Percentiles rank a stretch among this genome's conserved stretches.
These are phyloP conservation scores for Dendroctonus ponderosae DNA, from an alignment of 1,140 invertebrate species.

Conservation along the genomic window DNA sequence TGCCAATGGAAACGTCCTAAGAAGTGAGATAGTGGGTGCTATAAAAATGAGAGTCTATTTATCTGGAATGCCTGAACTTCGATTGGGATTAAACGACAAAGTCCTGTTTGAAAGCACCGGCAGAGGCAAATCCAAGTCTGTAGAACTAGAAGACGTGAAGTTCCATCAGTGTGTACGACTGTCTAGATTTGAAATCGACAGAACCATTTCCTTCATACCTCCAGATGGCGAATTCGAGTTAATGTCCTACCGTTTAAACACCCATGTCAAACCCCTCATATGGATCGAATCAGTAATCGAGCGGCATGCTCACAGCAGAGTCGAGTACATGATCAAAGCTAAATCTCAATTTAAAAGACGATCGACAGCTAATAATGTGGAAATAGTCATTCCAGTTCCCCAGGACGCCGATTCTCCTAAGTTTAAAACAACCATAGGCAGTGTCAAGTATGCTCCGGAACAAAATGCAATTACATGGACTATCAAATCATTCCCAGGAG, in stretches of 20 bases:
- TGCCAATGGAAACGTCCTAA: constrained; percentile 95
- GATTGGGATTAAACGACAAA: constrained; percentile 97
- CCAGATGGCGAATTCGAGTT: constrained; percentile 99
- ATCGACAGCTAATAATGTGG: constrained; percentile 98
- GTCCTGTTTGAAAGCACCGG: constrained; percentile 98
- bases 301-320: constrained; percentile 94
- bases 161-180: constrained; percentile 99
- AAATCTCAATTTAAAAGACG: constrained; percentile 98
- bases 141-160: constrained; percentile 98
- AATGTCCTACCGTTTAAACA: constrained; percentile 99
- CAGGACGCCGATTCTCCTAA: constrained; percentile 98
- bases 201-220: constrained; percentile 98
- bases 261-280: constrained; percentile 96
- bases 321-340: constrained; percentile 99
- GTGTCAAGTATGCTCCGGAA: constrained; percentile 96
- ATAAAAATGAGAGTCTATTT: constrained; percentile 99
- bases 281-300: constrained; percentile 99
- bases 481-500: constrained; percentile 99
- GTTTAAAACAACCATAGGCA: constrained; percentile 98
- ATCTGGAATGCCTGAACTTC: constrained; percentile 99
- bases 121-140: constrained; percentile 96
- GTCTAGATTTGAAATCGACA: constrained; percentile 97
- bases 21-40: constrained; percentile 97
- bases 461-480: constrained; percentile 98
- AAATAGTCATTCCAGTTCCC: constrained; percentile 98